These are phyloP conservation scores for Nyctibius bracteatus DNA, from an alignment of 2,113 vertebrate species.

Conservation along the genomic window DNA sequence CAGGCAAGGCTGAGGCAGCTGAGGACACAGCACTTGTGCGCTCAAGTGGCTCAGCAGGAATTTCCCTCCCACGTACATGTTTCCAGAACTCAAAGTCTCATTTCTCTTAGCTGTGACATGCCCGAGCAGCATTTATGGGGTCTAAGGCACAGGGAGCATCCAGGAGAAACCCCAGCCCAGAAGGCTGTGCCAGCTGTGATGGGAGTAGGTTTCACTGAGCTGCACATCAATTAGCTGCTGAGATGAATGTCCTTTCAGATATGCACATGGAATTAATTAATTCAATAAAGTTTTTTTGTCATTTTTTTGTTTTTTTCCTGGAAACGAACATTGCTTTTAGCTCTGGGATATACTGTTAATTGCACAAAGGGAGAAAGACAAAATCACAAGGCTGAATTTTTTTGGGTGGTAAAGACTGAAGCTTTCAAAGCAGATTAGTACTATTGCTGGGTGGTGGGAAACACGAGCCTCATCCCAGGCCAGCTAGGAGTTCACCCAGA, in stretches of 20 bases:
- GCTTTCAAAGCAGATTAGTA: conserved; percentile 10
- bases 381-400: conserved; percentile 24
- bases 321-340: conserved; percentile 47
- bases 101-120: neutral
- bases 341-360: conserved; percentile 21
- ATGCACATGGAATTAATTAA: conserved; percentile 62
- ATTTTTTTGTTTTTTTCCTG: conserved; percentile 34
- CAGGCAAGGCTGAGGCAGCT: neutral
- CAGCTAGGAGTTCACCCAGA: neutral
- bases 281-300: conserved; percentile 30
- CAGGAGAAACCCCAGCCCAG: neutral
- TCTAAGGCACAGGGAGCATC: neutral
- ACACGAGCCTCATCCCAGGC: neutral
- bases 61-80: neutral
- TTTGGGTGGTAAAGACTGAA: conserved; percentile 6
- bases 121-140: neutral
- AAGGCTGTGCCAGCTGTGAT: neutral
- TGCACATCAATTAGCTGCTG: conserved; percentile 49
- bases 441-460: conserved; percentile 15
- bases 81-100: neutral
- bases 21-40: neutral
- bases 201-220: neutral
- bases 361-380: conserved; percentile 42
- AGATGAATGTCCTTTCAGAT: conserved; percentile 51
- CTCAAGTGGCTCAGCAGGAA: accelerated